These are phyloP conservation scores for Beris morrisii DNA, from an alignment of 2,888 invertebrate genomes.

Conservation along the genomic window DNA sequence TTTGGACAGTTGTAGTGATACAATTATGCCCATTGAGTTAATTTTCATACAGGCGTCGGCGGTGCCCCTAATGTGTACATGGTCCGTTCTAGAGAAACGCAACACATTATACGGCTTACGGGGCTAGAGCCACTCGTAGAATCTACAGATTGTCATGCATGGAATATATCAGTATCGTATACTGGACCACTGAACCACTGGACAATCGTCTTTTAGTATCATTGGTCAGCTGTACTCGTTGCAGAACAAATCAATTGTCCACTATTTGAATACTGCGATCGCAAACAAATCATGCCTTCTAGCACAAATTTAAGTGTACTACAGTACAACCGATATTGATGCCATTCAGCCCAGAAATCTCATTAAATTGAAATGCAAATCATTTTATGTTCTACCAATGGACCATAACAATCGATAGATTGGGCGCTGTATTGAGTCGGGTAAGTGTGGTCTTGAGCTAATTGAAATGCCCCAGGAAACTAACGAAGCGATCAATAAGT, in stretches of 20 bases:
- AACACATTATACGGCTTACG: no score
- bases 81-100: no score
- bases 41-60: no score
- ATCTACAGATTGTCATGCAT: no score
- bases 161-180: no score
- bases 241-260: slow-evolving; percentile 7
- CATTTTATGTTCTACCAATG: slow-evolving; percentile 7
- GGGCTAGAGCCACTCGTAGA: no score
- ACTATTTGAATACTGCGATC: background rate
- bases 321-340: no score
- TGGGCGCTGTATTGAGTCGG: background rate
- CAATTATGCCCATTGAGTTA: no score
- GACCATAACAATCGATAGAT: slow-evolving; percentile 5
- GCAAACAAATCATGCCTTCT: background rate
- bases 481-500: slow-evolving; percentile 20
- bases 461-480: background rate
- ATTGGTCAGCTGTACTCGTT: slow-evolving; percentile 1
- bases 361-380: slow-evolving; percentile 19
- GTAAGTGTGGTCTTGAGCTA: background rate
- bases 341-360: slow-evolving; percentile 7
- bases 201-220: background rate
- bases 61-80: no score
- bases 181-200: no score
- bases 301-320: no score
- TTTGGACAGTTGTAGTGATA: no score